These are phyloP conservation scores for Salvelinus fontinalis DNA, from an alignment of 2,113 vertebrate species.

Conservation along the genomic window DNA sequence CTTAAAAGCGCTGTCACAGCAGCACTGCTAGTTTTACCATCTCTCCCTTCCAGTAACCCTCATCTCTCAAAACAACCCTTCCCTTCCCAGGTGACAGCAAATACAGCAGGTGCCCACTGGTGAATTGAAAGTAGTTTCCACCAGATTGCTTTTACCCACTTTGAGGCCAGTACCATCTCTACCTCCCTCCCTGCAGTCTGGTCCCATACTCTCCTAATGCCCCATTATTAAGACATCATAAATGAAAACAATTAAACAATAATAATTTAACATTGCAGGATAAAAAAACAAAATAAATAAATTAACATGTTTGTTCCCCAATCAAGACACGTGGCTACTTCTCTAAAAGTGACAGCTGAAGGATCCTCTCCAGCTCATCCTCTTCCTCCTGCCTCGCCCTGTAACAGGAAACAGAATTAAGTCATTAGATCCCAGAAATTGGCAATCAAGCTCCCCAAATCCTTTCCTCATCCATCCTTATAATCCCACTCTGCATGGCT, in stretches of 20 bases:
- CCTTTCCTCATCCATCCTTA: too few species aligned
- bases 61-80: too few species aligned
- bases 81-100: too few species aligned
- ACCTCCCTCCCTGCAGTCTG: background rate
- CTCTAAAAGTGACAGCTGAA: conserved; percentile 90
- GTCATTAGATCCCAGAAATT: background rate
- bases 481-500: too few species aligned
- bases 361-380: conserved; percentile 87
- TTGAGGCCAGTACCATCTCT: background rate
- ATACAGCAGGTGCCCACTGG: too few species aligned
- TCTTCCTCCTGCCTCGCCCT: conserved; percentile 78
- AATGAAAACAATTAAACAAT: conserved; percentile 55
- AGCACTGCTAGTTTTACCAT: too few species aligned
- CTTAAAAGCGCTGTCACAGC: background rate
- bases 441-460: background rate
- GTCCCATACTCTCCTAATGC: conserved; percentile 5
- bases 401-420: conserved; percentile 20
- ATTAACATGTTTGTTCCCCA: conserved; percentile 60
- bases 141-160: background rate
- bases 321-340: conserved; percentile 73
- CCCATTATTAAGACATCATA: conserved; percentile 20
- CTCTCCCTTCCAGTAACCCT: too few species aligned
- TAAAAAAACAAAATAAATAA: conserved; percentile 60
- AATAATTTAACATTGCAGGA: conserved; percentile 74
- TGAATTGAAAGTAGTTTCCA: too few species aligned